Base-by-base conservation (phyloP, 2,797 vertebrate species). In the Aulostomus chinensis region DNA sequence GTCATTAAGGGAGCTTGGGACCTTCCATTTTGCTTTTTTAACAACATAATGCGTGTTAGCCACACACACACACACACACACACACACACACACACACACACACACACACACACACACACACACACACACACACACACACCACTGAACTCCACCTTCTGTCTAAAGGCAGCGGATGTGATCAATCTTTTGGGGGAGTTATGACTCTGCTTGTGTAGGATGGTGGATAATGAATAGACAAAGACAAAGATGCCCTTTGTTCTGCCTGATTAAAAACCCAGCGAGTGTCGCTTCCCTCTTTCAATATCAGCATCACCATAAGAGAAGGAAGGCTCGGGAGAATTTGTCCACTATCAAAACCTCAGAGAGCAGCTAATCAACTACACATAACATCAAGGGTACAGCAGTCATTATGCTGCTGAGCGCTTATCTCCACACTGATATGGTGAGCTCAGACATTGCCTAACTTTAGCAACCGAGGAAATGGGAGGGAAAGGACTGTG, bases 401-500 rank as follows among this genome's bases (percentile, higher is more conserved):
- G n/a, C 24, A 4, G 6, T 7, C 31, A 14, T 33, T 13, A 7
- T 7, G 14, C 63, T 54, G 14, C 61, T 29, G 30, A 63, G 30
- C n/a, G n/a, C n/a, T 75, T 83, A 71, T 77, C 74, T 68, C 26
- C 46, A 37, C 58, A 22, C 41, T 65, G 68, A 71, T 64, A 58
- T 35, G 57, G 53, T 16, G 60, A 62, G 41, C 48, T 53, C 32
- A 69, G 51, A 58, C 68, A n/a, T 50, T 0, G n/a, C n/a, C 72
- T 78, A 79, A 80, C 58, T 81, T 84, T 82, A 85, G 75, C 71
- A 48, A 22, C 58, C 54, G 53, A 72, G 70, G 80, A 81, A 79
- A 76, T 61, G 72, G 67, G 71, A 73, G 70, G 66, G 61, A 45
- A 56, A 59, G 58, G 43, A 15, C 30, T 0, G 38, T 12, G 29